These are phyloP conservation scores for Netelia melanura DNA, from an alignment of 2,888 invertebrate genomes.

Conservation along the genomic window DNA sequence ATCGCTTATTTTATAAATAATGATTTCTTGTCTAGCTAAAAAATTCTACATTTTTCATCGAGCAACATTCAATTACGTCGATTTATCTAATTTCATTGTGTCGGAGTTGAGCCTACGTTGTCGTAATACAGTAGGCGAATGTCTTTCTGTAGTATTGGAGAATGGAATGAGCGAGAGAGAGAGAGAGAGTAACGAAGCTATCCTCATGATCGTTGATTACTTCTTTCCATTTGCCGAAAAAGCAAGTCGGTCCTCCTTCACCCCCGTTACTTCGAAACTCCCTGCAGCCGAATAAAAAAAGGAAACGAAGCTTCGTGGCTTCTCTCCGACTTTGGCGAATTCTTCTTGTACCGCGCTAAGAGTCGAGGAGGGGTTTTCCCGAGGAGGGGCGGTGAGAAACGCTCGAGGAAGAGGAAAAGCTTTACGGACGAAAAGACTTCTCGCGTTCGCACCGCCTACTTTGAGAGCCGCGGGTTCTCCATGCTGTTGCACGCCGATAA, in stretches of 20 bases:
- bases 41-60: too few species aligned
- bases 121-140: constrained; percentile 44
- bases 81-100: too few species aligned
- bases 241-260: constrained; percentile 37
- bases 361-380: constrained; percentile 48
- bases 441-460: constrained; percentile 64
- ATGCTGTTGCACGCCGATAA: constrained; percentile 59
- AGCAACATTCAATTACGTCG: too few species aligned
- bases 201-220: constrained; percentile 71
- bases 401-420: constrained; percentile 53
- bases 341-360: constrained; percentile 42
- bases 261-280: constrained; percentile 57
- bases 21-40: too few species aligned
- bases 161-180: constrained; percentile 28
- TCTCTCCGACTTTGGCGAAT: constrained; percentile 36
- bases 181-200: constrained; percentile 37
- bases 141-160: constrained; percentile 12
- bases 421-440: constrained; percentile 66
- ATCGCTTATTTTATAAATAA: constrained; percentile 19
- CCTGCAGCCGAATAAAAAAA: constrained; percentile 27
- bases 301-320: constrained; percentile 15
- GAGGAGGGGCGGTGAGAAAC: constrained; percentile 31
- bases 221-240: constrained; percentile 73
- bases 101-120: constrained; percentile 16
- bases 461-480: constrained; percentile 46